These are phyloP conservation scores for Halcyon malimbica DNA, from an alignment of 2,113 vertebrate genomes.

Conservation along the genomic window DNA sequence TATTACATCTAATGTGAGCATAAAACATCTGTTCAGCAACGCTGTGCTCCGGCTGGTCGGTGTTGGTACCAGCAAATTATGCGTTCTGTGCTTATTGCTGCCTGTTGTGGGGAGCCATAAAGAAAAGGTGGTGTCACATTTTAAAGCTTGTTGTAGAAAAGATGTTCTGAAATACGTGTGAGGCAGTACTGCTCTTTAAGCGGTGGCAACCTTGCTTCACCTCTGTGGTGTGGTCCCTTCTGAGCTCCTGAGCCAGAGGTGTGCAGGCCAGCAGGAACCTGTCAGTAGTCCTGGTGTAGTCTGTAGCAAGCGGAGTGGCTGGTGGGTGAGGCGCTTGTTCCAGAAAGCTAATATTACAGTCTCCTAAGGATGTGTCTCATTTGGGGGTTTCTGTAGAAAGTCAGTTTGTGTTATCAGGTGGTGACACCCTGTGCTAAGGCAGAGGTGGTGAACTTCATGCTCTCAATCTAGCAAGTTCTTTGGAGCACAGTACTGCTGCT, in stretches of 20 bases:
- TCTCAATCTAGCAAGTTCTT: not conserved
- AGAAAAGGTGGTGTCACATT: not conserved
- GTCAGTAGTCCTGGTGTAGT: not conserved
- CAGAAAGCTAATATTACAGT: not conserved
- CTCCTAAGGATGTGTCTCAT: not conserved
- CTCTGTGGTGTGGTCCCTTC: not conserved
- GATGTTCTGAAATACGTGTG: not conserved
- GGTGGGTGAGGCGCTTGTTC: not conserved
- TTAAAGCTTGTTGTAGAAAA: not conserved
- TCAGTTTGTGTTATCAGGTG: not conserved
- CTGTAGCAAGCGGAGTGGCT: not conserved
- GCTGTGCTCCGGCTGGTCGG: not conserved
- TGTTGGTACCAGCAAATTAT: not conserved
- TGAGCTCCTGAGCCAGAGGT: not conserved
- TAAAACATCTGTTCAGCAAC: constrained; percentile 5
- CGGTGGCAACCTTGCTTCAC: not conserved
- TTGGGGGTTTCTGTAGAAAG: not conserved
- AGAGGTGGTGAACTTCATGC: not conserved
- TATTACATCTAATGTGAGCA: not conserved
- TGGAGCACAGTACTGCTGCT: not conserved
- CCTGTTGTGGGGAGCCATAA: not conserved
- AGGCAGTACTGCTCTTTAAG: not conserved
- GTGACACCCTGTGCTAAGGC: not conserved
- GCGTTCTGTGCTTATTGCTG: not conserved
- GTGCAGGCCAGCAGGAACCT: not conserved